Percentiles rank a stretch among this genome's conserved stretches.
These are phyloP conservation scores for Poeciliopsis presidionis DNA, from an alignment of 2,797 vertebrate genomes.

Conservation along the genomic window DNA sequence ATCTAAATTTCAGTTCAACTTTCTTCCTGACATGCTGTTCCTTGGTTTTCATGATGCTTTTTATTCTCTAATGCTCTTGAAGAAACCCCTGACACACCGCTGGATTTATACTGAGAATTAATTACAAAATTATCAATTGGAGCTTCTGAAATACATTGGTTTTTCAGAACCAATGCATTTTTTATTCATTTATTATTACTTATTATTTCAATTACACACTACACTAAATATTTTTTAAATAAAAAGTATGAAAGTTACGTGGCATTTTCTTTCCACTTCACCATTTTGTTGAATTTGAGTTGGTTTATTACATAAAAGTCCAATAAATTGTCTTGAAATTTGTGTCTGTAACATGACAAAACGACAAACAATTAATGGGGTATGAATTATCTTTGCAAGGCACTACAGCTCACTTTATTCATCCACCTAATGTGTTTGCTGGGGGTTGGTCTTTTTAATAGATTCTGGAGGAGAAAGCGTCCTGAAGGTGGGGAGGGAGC, in stretches of 20 bases:
- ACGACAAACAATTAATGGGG: neutral
- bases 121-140: neutral
- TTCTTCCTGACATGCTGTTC: neutral
- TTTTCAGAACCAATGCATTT: no score
- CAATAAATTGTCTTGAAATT: neutral
- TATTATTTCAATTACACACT: neutral
- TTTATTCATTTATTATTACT: no score
- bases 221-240: neutral
- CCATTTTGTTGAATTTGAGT: neutral
- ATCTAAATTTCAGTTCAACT: neutral
- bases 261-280: neutral
- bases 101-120: neutral
- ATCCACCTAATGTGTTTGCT: constrained; percentile 39
- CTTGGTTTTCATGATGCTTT: neutral
- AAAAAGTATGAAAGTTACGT: neutral
- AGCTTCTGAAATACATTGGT: neutral
- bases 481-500: constrained; percentile 74
- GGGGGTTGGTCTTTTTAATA: constrained; percentile 65
- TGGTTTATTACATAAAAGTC: neutral
- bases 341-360: neutral
- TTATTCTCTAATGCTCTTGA: neutral
- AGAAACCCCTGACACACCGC: neutral
- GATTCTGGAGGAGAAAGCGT: constrained; percentile 76
- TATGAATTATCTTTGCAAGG: neutral
- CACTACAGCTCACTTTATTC: constrained; percentile 14